Evolutionary conservation across 1,140 invertebrate genomes (phyloP).

Genomic region (Drosophila suzukii): DNA sequence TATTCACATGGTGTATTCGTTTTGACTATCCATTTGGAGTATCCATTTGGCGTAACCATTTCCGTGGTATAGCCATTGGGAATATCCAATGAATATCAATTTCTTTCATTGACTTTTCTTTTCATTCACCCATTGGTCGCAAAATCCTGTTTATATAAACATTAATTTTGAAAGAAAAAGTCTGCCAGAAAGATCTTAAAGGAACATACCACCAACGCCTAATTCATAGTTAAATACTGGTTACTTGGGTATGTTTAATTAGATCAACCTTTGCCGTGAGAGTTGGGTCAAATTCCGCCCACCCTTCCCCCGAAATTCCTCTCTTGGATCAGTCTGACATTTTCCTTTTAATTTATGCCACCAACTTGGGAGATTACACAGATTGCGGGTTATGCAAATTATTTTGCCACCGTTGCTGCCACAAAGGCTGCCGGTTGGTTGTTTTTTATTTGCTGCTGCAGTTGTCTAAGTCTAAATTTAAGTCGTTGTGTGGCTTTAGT

Average conservation of each 20-base stretch:
- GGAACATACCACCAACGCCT: background rate
- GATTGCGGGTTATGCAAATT: slow-evolving; percentile 68
- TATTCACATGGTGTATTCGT: too few relatives aligned
- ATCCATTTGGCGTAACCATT: too few relatives aligned
- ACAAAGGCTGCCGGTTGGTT: slow-evolving; percentile 5
- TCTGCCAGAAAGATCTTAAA: too few relatives aligned
- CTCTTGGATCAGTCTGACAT: slow-evolving; percentile 46
- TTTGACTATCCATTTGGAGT: too few relatives aligned
- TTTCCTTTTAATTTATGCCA: slow-evolving; percentile 64
- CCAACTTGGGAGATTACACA: slow-evolving; percentile 45
- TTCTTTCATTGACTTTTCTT: too few relatives aligned
- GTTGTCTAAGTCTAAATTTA: slow-evolving; percentile 5
- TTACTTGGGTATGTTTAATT: background rate
- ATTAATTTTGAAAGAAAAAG: too few relatives aligned
- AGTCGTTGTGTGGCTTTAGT: slow-evolving; percentile 2
- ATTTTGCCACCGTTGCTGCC: slow-evolving; percentile 54
- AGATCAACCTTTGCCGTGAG: slow-evolving; percentile 31
- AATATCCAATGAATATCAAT: too few relatives aligned
- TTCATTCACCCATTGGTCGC: too few relatives aligned
- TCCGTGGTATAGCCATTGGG: too few relatives aligned
- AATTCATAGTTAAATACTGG: background rate
- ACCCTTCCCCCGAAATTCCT: background rate
- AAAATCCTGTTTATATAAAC: too few relatives aligned
- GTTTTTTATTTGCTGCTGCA: background rate
- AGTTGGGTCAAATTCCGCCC: slow-evolving; percentile 16